phyloP scores from a whole-genome alignment of 2,113 vertebrate species.

The Hippopotamus amphibius region DNA sequence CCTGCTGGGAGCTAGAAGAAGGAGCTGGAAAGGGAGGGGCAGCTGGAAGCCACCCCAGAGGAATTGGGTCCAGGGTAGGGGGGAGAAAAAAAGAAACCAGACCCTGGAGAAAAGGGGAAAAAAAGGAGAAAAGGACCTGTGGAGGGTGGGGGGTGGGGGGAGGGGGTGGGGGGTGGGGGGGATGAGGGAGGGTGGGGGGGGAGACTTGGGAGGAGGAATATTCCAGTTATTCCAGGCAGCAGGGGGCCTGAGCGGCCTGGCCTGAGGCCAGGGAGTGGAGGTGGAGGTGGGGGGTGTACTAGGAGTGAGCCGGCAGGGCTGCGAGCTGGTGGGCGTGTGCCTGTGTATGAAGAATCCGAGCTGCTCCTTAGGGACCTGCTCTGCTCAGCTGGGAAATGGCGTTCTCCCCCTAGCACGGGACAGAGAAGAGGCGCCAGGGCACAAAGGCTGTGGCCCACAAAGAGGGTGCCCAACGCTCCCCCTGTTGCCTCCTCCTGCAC shows the following conservation, averaged over 20 bases:
- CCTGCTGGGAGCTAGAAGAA: not conserved
- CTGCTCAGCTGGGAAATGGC: not conserved
- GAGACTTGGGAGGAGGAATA: not conserved
- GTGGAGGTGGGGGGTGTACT: not conserved
- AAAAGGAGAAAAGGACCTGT: not conserved
- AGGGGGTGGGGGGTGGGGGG: too few species aligned
- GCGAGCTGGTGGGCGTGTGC: rapidly evolving
- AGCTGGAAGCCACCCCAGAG: not conserved
- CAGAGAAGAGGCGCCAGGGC: not conserved
- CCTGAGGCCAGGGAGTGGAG: not conserved
- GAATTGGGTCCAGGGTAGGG: not conserved
- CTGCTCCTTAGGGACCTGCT: not conserved
- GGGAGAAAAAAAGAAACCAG: not conserved
- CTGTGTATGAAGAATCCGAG: not conserved
- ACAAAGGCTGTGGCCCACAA: not conserved
- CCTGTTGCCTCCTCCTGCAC: too few species aligned
- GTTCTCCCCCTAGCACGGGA: not conserved
- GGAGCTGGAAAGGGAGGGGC: not conserved
- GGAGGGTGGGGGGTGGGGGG: too few species aligned
- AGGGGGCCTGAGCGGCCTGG: too few species aligned
- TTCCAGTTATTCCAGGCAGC: not conserved
- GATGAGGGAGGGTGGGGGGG: rapidly evolving
- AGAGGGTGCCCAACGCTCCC: not conserved
- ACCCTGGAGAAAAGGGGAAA: not conserved
- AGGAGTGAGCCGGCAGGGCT: not conserved